Percentiles rank a stretch among this genome's conserved stretches.
Evolutionary conservation across 1,140 invertebrate species (phyloP).

Genomic region (Trichomalopsis sarcophagae): DNA sequence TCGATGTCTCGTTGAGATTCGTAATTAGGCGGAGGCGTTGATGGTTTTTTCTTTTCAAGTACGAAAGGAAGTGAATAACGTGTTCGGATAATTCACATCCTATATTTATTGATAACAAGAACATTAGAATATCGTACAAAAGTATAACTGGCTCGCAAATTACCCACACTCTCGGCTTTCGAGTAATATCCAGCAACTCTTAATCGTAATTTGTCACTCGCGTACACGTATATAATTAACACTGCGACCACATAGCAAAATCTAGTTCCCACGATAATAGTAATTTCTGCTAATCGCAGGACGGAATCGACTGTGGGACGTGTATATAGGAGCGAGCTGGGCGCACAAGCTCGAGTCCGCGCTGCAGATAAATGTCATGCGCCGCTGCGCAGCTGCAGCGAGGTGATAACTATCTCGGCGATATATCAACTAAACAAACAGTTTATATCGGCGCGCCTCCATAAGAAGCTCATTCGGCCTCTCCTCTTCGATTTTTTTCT

Average conservation of each 20-base stretch:
- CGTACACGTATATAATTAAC: neutral
- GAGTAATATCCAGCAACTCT: too few relatives aligned
- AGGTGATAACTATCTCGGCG: conserved; percentile 69
- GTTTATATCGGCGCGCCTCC: conserved; percentile 60
- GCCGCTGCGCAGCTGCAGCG: conserved; percentile 45
- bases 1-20: neutral
- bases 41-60: neutral
- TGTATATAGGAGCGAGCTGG: too few relatives aligned
- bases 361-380: conserved; percentile 31
- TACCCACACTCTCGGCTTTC: too few relatives aligned
- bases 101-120: too few relatives aligned
- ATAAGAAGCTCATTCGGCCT: conserved; percentile 35
- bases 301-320: neutral
- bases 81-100: too few relatives aligned
- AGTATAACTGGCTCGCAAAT: too few relatives aligned
- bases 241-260: neutral
- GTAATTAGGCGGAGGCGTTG: neutral
- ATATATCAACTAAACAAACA: conserved; percentile 71
- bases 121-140: too few relatives aligned
- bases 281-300: conserved; percentile 26
- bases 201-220: too few relatives aligned
- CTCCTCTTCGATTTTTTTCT: conserved; percentile 6
- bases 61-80: too few relatives aligned
- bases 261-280: conserved; percentile 34
- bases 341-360: neutral